A percentile compares a stretch with the other conserved stretches of the same genome.
These are phyloP conservation scores for Sardinella longiceps DNA, from an alignment of 2,797 vertebrate species.

Conservation along the genomic window DNA sequence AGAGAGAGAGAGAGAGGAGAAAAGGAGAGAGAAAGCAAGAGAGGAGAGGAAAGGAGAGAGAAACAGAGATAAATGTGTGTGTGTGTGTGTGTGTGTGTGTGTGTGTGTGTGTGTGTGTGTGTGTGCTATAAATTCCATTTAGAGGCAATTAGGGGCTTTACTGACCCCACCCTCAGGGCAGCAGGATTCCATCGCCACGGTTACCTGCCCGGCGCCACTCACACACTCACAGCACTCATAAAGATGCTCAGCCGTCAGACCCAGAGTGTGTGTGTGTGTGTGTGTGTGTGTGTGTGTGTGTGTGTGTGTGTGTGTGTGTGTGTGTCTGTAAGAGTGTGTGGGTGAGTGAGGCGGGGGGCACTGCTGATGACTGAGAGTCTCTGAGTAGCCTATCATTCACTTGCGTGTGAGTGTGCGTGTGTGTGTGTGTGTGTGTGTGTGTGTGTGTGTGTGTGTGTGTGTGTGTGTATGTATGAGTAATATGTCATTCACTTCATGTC, in stretches of 20 bases:
- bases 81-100: neutral
- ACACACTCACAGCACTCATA: neutral
- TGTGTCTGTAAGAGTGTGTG: too few relatives aligned
- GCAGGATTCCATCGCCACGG: slow-evolving; percentile 4
- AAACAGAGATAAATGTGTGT: neutral
- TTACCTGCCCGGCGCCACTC: neutral
- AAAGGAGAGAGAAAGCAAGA: slow-evolving; percentile 22
- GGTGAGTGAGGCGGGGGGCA: too few relatives aligned
- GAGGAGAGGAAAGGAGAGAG: neutral
- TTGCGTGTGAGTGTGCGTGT: too few relatives aligned
- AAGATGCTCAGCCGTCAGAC: neutral
- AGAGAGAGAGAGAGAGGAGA: slow-evolving; percentile 31
- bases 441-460: too few relatives aligned
- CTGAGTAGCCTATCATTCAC: too few relatives aligned
- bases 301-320: neutral
- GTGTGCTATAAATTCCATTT: slow-evolving; percentile 4
- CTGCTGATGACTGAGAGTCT: too few relatives aligned
- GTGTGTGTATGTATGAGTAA: too few relatives aligned
- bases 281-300: too few relatives aligned
- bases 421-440: too few relatives aligned
- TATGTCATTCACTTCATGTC: too few relatives aligned
- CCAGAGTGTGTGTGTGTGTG: neutral
- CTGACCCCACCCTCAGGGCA: neutral
- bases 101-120: slow-evolving; percentile 12
- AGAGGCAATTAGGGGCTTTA: neutral